Percentiles rank a stretch among this genome's conserved stretches.
These are phyloP conservation scores for Hemichromis elongatus DNA, from an alignment of 2,113 vertebrate genomes.

Conservation along the genomic window DNA sequence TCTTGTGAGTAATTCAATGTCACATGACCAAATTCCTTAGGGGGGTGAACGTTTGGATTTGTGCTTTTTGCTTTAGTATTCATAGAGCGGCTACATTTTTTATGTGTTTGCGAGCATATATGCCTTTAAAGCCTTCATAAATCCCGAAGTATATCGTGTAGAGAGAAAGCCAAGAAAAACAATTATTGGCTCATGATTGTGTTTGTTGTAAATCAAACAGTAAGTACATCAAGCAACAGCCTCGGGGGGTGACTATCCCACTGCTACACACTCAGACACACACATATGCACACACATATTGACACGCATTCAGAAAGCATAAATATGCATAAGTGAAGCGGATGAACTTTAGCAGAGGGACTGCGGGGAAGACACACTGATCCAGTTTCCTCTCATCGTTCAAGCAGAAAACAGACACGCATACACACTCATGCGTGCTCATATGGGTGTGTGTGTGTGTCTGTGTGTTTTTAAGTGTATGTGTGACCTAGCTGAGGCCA, in stretches of 20 bases:
- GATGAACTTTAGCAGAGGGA: conserved; percentile 35
- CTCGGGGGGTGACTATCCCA: not conserved
- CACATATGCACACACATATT: conserved; percentile 4
- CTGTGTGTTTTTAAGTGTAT: not conserved
- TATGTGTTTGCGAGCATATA: not conserved
- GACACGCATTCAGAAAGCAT: not conserved
- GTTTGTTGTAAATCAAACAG: not conserved
- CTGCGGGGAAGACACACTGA: conserved; percentile 37
- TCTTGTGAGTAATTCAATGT: not conserved
- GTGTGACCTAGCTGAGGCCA: conserved; percentile 13
- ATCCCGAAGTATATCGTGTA: not conserved
- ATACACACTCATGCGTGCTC: not conserved
- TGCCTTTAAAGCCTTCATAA: not conserved
- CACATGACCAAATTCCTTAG: not conserved
- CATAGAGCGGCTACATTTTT: not conserved
- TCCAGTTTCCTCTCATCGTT: conserved; percentile 44
- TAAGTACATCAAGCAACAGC: not conserved
- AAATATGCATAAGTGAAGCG: conserved; percentile 26
- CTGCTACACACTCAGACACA: not conserved
- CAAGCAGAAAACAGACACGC: conserved; percentile 44
- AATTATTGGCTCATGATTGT: not conserved
- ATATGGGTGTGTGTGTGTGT: not conserved
- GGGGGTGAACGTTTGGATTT: not conserved
- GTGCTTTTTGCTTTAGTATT: not conserved
- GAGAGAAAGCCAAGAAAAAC: not conserved